Percentiles rank a stretch among this genome's conserved stretches.
phyloP scores from a whole-genome alignment of 2,797 vertebrate genomes.

The Sebastes matsubarae region DNA sequence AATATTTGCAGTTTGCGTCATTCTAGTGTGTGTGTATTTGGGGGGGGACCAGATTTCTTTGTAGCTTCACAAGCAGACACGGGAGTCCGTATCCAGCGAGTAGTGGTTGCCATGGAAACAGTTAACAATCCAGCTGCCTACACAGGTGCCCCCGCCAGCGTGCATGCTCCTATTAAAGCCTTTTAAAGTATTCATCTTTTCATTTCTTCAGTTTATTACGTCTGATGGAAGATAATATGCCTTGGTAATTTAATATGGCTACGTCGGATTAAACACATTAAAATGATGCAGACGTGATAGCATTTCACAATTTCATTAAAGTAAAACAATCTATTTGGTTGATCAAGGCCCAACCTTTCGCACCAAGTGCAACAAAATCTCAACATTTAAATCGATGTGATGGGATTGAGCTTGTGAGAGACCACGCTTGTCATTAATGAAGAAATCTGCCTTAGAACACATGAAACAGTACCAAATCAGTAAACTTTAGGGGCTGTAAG shows the following conservation, averaged over 20 bases:
- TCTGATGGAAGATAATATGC: neutral
- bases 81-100: conserved; percentile 22
- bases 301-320: neutral
- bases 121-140: conserved; percentile 67
- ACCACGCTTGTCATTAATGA: neutral
- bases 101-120: conserved; percentile 73
- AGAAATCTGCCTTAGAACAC: neutral
- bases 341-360: neutral
- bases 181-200: conserved; percentile 29
- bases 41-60: conserved; percentile 29
- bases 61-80: conserved; percentile 27
- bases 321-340: neutral
- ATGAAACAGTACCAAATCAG: neutral
- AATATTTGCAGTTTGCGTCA: conserved; percentile 8
- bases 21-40: neutral
- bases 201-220: conserved; percentile 1
- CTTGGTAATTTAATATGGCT: neutral
- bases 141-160: conserved; percentile 40
- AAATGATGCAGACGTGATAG: neutral
- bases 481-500: neutral
- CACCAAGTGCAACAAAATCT: neutral
- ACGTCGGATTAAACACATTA: neutral
- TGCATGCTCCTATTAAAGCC: conserved; percentile 24
- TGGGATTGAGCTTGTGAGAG: neutral
- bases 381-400: neutral